Conservation (phyloP, 2,888 invertebrate genomes). For the Allophyes oxyacanthae region DNA sequence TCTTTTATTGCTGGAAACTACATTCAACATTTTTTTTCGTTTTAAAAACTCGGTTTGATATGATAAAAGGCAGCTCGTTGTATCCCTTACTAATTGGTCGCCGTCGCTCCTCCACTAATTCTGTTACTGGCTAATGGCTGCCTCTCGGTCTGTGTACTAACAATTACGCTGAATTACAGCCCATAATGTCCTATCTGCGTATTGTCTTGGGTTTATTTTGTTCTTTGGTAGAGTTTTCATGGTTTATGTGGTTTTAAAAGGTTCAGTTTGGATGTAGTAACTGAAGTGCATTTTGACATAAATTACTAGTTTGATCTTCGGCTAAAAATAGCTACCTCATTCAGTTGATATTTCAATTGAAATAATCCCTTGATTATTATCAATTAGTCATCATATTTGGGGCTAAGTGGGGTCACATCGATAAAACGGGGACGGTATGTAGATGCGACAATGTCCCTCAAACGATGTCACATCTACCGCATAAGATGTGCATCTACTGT, state of each 20-base stretch:
- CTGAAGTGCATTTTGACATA: too few relatives aligned
- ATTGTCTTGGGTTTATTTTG: constrained; percentile 39
- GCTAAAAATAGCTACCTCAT: too few relatives aligned
- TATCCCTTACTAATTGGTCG: constrained; percentile 59
- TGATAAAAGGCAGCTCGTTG: constrained; percentile 36
- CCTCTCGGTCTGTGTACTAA: constrained; percentile 69
- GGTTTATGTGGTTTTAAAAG: not conserved
- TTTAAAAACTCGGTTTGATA: constrained; percentile 30
- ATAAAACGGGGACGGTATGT: too few relatives aligned
- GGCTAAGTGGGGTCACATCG: too few relatives aligned
- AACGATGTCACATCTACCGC: too few relatives aligned
- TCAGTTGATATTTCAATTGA: too few relatives aligned
- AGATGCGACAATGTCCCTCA: too few relatives aligned
- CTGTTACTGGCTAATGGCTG: constrained; percentile 72
- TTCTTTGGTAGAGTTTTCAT: constrained; percentile 4
- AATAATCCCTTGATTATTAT: too few relatives aligned
- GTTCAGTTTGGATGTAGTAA: too few relatives aligned
- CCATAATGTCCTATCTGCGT: constrained; percentile 45
- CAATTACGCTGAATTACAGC: constrained; percentile 58
- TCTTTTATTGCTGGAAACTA: constrained; percentile 5
- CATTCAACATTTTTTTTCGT: constrained; percentile 11
- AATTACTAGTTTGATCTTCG: too few relatives aligned
- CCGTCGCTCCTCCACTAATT: constrained; percentile 64
- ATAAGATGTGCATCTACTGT: too few relatives aligned
- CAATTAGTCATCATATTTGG: too few relatives aligned